phyloP scores from a whole-genome alignment of 2,113 vertebrate genomes.

The Paedocypris sp. region DNA sequence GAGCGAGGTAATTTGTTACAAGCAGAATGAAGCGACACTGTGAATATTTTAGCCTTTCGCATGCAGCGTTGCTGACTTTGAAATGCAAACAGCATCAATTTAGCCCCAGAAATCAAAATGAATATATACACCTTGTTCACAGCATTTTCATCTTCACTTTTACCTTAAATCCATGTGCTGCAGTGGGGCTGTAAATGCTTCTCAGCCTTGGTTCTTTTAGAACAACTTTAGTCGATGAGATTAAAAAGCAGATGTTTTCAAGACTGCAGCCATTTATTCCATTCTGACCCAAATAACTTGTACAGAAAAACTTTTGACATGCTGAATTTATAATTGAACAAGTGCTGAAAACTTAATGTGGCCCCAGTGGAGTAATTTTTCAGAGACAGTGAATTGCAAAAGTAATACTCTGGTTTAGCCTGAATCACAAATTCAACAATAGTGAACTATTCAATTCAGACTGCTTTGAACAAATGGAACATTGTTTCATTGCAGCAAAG shows the following conservation, averaged over 20 bases:
- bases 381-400: too few species aligned
- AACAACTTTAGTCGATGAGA: not conserved
- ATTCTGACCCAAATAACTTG: not conserved
- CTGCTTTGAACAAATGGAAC: too few species aligned
- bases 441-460: too few species aligned
- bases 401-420: not conserved
- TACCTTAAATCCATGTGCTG: not conserved
- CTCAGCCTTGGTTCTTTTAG: not conserved
- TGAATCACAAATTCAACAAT: not conserved
- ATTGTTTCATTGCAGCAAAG: too few species aligned
- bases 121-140: constrained; percentile 13
- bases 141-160: not conserved
- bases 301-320: not conserved
- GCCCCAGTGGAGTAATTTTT: not conserved
- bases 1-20: constrained; percentile 13
- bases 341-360: not conserved
- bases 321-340: too few species aligned
- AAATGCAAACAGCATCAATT: constrained; percentile 31
- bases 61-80: constrained; percentile 14
- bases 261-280: not conserved
- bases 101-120: constrained; percentile 1
- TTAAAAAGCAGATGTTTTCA: not conserved
- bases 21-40: not conserved
- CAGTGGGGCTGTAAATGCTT: not conserved
- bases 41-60: constrained; percentile 16